Base-by-base conservation (phyloP, 1,140 invertebrate species). In the Rhyacophila brunnea region DNA sequence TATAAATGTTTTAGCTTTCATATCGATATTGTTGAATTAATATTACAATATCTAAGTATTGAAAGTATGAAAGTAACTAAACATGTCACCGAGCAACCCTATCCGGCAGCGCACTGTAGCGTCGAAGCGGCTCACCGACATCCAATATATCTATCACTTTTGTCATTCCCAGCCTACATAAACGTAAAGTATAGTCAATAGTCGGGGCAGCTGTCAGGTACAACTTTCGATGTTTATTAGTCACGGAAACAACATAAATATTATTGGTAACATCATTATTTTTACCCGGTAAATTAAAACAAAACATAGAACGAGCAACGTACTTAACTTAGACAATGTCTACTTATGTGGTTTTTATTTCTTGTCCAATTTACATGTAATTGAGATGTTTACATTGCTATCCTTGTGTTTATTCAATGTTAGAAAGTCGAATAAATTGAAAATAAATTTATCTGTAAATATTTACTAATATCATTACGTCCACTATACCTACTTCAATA, bases 191-290 rank as follows among this genome's bases (percentile, higher is more conserved):
- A 61, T 57, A 46, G 50, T 35, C 55, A 58, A 50, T 54, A 55
- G 13, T 13, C 56, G 51, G 42, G 61, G 50, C 61, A 64, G 52
- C 50, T 59, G 61, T 64, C 61, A 43, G 49, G 43, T 54, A 55
- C 61, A 64, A 59, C 18, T 64, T 64, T 64, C 56, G 43, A 59
- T 64, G 61, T 64, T 64, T 64, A 64, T 59, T 64, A 64, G 61
- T 58, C 56, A 59, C 61, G 56, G 40, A 55, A 55, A 59, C 15
- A 47, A 42, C 51, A 58, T 54, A 62, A 62, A 56, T 64, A 59
- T 55, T 60, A 55, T 55, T 34, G 45, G 58, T 53, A 60, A 60
- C 58, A 60, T 60, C 58, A 60, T 60, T 60, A 60, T 60, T 60
- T 60, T 60, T 36, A 60, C 40, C 42, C 6, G 45, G 20, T 45